Evolutionary conservation across 2,113 vertebrate species (phyloP), one percentile per base, ranked within the genome.

Genomic region (Cebidichthys violaceus): DNA sequence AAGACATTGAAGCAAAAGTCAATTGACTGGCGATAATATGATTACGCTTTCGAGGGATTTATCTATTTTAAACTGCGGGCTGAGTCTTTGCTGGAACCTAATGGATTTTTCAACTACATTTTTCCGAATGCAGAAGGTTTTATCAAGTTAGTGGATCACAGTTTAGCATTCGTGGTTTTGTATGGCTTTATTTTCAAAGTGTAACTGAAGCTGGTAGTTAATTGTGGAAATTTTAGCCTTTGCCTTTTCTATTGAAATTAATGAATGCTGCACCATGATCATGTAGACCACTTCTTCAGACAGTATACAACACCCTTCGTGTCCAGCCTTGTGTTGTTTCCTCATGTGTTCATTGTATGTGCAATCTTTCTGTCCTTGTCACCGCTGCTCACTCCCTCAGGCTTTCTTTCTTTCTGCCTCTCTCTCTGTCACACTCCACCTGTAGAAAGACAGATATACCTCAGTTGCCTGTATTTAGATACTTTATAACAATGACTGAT

Each of bases 401-500:
- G 64, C 57, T 81, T 65, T 88, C 61, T 75, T 18, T 78, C 39
- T 75, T 6, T 59, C 29, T 67, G 55, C 64, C 52, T 18, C 52
- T 61, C 70, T 66, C 45, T 61, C 57, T 62, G 18, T 67, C 62
- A 86, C 73, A 76, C 68, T 86, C 83, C 83, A 89, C 73, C 85
- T 89, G 86, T 94, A 92, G 83, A 90, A 89, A 86, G 84, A 93
- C 88, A 83, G 73, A 95, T 93, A 94, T 95, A 95, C 95, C 95
- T 96, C 95, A 96, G 91, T 93, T 94, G 94, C 94, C 95, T 95
- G 93, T 93, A 94, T 94, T 94, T 93, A 89, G 88, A 93, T 93
- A 94, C 92, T 95, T 95, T 95, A 87, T 95, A 92, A 93, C 77
- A 88, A 90, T 86, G 64, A 88, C 59, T 82, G 82, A 91, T 88